A percentile compares a stretch with the other conserved stretches of the same genome.
Evolutionary conservation across 2,888 invertebrate species (phyloP).

Genomic region (Vandiemenella viatica): DNA sequence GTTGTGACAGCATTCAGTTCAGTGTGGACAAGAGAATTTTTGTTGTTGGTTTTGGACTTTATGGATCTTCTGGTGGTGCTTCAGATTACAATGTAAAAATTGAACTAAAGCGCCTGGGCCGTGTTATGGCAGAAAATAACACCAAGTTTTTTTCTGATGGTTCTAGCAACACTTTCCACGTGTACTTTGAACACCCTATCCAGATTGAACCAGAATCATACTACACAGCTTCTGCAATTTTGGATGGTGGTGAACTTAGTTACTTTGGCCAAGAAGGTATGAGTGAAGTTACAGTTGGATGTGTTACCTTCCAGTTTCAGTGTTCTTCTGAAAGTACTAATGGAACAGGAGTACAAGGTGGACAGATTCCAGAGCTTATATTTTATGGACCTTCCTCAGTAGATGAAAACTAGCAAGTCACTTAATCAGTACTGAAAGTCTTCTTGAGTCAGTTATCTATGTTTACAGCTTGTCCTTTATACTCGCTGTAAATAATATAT

Average conservation of each 20-base stretch:
- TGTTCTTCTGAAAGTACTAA: slow-evolving; percentile 95
- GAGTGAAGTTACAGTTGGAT: slow-evolving; percentile 84
- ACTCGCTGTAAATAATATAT: no score
- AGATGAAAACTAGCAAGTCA: slow-evolving; percentile 32
- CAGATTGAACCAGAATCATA: slow-evolving; percentile 76
- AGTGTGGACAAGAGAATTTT: slow-evolving; percentile 90
- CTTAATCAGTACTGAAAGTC: no score
- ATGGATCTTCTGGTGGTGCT: slow-evolving; percentile 90
- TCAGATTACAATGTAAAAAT: slow-evolving; percentile 91
- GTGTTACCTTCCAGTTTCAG: slow-evolving; percentile 92
- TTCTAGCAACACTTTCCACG: slow-evolving; percentile 88
- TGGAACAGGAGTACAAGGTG: slow-evolving; percentile 93
- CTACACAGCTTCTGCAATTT: slow-evolving; percentile 88
- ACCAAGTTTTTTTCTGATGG: slow-evolving; percentile 94
- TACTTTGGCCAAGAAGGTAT: slow-evolving; percentile 96
- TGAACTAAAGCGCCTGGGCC: slow-evolving; percentile 77
- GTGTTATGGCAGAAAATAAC: slow-evolving; percentile 77
- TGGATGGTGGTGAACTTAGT: slow-evolving; percentile 86
- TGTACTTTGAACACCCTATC: slow-evolving; percentile 60
- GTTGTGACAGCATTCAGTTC: slow-evolving; percentile 94
- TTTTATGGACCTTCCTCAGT: slow-evolving; percentile 72
- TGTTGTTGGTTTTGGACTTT: slow-evolving; percentile 87
- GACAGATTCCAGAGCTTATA: slow-evolving; percentile 92
- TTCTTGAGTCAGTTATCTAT: no score
- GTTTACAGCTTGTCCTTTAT: no score